Base-by-base conservation (phyloP, 2,797 vertebrate genomes). In the Helicolenus hilgendorfi region DNA sequence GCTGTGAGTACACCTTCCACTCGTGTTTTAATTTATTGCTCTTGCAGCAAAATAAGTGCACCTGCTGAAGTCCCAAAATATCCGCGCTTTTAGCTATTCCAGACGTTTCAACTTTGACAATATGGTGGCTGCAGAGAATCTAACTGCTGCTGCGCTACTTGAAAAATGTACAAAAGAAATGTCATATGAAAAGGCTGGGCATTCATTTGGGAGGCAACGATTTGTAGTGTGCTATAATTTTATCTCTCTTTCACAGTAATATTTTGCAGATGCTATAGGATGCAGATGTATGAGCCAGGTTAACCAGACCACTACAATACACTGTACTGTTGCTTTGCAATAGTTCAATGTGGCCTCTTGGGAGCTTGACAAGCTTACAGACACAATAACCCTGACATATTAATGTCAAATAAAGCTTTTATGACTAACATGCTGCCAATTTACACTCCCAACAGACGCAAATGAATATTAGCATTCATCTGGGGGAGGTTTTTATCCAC, bases 21-120 rank as follows among this genome's bases (percentile, higher is more conserved):
- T 81, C 29, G 13, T 33, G 53, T 36, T 80, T 77, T 88, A 64
- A 88, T 65, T 22, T 69, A 79, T 78, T 89, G 36, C 69, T 24
- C 68, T 76, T 24, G 45, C 78, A 69, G 68, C 33, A 49, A 80
- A 72, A 71, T 69, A 72, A 59, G 62, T 67, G 69, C 83, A 81
- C 74, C 86, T 86, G 76, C 79, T 67, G 26, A 72, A 77, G 22
- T 76, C 76, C 79, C 65, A 83, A 14, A 77, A 73, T 79, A 10
- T 59, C 59, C 1, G 1, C 10, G 36, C 33, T 63, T 87, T 62
- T 35, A 89, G 64, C 15, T 75, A 18, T 76, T 56, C 29, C 24
- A 33, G 11, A 36, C 24, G 20, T 65, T 69, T 35, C 10, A 72
- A 53, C 41, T 74, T 56, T 69, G 53, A 72, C 15, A 53, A 7